Base-by-base conservation (phyloP, 2,888 invertebrate species). In the Orchesellides sinensis region DNA sequence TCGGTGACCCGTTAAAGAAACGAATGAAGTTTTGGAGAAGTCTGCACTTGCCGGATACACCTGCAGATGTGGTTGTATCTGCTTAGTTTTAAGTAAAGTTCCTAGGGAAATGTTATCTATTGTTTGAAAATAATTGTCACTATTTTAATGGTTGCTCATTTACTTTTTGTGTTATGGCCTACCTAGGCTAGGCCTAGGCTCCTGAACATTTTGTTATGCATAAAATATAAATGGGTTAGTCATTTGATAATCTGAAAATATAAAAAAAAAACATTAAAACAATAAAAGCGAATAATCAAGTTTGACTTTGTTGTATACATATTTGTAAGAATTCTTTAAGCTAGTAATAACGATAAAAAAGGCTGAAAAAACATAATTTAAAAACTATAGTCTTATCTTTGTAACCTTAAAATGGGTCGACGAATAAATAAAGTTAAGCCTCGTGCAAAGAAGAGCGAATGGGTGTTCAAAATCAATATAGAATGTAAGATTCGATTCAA, bases 11-110 rank as follows among this genome's bases (percentile, higher is more conserved):
- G 0, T 81, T 85, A 35, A 75, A 47, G 19, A 75, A 83, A 14
- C 54, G 84, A 52, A 56, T 84, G 12, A 70, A 73, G 52, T 87
- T 87, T 75, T 87, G 87, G 87, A 81, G 86, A 52, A 74, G 63
- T 14, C 47, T 87, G 14, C 63, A 63, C 8, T 61, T 87, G 12
- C 77, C 72, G 0, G 87, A 87, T 52, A 74, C 69, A 8, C 83
- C 78, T 8, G n/a, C 29, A 0, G 59, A 68, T 49, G 68, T 81
- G 6, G 19, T 79, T 12, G 69, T 78, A 12, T 4, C 49, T 17
- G 17, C 29, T 1, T 1, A 27, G n/a, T n/a, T n/a, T n/a, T n/a
- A n/a, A n/a, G n/a, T n/a, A 52, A 68, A 68, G 52, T 74, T 52
- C 74, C 59, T 59, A 72, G 59, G 54, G 72, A 25, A 59, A 40